Percentiles rank a stretch among this genome's conserved stretches.
Evolutionary conservation across 1,140 invertebrate genomes (phyloP).

Genomic region (Lithobius niger): DNA sequence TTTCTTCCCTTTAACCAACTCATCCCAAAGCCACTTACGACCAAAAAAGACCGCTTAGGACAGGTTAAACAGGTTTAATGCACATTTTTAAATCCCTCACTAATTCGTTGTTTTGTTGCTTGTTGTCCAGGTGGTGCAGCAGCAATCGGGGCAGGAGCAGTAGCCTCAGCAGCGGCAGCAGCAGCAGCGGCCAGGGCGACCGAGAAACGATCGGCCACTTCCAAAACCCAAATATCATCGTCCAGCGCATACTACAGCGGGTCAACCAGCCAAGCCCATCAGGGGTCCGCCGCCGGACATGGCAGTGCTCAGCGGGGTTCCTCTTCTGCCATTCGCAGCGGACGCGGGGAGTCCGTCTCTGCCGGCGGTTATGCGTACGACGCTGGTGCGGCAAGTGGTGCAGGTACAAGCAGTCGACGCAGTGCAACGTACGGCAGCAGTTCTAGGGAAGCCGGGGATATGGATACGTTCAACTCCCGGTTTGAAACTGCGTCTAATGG

Average conservation of each 20-base stretch:
- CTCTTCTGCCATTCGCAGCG: neutral
- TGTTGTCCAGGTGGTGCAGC: no score
- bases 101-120: no score
- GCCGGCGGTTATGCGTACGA: neutral
- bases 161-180: neutral
- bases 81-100: no score
- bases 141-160: neutral
- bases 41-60: no score
- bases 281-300: no score
- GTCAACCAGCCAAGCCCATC: no score
- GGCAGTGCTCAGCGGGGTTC: neutral
- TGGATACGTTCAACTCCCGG: constrained; percentile 1
- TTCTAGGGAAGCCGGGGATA: neutral
- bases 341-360: neutral
- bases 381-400: neutral
- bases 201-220: neutral
- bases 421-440: neutral
- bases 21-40: no score
- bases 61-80: no score
- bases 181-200: neutral
- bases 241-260: no score
- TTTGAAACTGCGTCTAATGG: constrained; percentile 2
- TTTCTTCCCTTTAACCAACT: no score
- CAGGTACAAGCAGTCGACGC: neutral
- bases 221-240: no score